Base-by-base conservation (phyloP, 2,888 invertebrate genomes). In the Eupithecia subumbrata region DNA sequence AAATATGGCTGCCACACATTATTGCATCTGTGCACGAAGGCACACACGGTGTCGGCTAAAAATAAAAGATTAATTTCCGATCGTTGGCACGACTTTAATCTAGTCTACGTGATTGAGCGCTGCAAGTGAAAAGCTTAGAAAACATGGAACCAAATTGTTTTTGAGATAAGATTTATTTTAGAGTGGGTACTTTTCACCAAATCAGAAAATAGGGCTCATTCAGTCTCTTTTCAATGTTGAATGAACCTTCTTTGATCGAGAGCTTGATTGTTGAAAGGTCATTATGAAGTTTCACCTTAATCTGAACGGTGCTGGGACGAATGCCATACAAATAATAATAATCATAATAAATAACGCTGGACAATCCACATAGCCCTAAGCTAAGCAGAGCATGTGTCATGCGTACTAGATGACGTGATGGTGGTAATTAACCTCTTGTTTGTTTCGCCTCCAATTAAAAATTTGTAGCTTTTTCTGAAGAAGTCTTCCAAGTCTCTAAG, bases 21-120 rank as follows among this genome's bases (percentile, higher is more conserved):
- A 92, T 91, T 86, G 91, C 88, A 81, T 79, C 82, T 82, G 80
- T 85, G 87, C 92, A 91, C 90, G 92, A 90, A 91, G 84, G 83
- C 80, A 83, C 82, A 84, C 79, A 82, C 82, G 79, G 83, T 87
- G 86, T 88, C 84, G 86, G 84, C 91, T 92, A 91, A 90, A 93
- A 92, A 92, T 93, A 92, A 91, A 91, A 91, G 89, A 90, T 92
- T 92, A 92, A 93, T 92, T 92, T 90, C 89, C 91, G 88, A 86
- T 90, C 86, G 88, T 86, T 89, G 88, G 89, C 86, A 85, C 86
- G 85, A 81, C 83, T 86, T 85, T 85, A 87, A 90, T 90, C 86
- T 85, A 82, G 83, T 80, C 78, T 83, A 86, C 85, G 85, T 84
- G 84, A 81, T 83, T 83, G 78, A 82, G 83, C 80, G 82, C 79